Percentiles rank a stretch among this genome's conserved stretches.
Conservation (phyloP, 2,888 invertebrate species). For the Apotomis capreana region DNA sequence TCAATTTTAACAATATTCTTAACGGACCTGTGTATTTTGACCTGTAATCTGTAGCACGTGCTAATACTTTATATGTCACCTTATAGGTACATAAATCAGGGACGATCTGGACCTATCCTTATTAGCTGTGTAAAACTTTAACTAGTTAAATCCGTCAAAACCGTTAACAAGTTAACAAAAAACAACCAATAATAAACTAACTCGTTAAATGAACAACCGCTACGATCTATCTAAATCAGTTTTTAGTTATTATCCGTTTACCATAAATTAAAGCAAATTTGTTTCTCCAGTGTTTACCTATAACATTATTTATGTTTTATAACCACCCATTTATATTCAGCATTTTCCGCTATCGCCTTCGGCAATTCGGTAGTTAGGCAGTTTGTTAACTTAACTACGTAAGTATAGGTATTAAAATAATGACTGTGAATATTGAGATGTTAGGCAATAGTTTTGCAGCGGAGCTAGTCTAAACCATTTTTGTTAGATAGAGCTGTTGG, state of each 20-base stretch:
- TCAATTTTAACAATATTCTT: too few species aligned
- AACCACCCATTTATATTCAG: conserved; percentile 20
- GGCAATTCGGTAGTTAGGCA: conserved; percentile 27
- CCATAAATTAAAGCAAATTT: conserved; percentile 22
- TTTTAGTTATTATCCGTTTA: conserved; percentile 5
- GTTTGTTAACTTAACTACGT: conserved; percentile 29
- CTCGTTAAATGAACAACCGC: too few species aligned
- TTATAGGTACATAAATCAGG: too few species aligned
- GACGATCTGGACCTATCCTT: too few species aligned
- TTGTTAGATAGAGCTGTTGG: background rate
- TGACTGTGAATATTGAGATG: conserved; percentile 26
- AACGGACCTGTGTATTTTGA: too few species aligned
- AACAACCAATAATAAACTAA: too few species aligned
- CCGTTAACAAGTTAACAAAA: too few species aligned
- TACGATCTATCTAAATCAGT: conserved; percentile 18
- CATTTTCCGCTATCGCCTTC: conserved; percentile 17
- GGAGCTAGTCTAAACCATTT: background rate
- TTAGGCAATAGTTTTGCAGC: conserved; percentile 12
- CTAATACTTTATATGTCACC: too few species aligned
- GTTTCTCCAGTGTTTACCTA: conserved; percentile 18
- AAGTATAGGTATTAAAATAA: conserved; percentile 29
- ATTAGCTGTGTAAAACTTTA: too few species aligned
- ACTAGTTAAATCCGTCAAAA: too few species aligned
- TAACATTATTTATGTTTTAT: conserved; percentile 24
- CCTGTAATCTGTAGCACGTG: too few species aligned